Conservation (phyloP, 2,113 vertebrate species). For the Gobiocypris rarus region DNA sequence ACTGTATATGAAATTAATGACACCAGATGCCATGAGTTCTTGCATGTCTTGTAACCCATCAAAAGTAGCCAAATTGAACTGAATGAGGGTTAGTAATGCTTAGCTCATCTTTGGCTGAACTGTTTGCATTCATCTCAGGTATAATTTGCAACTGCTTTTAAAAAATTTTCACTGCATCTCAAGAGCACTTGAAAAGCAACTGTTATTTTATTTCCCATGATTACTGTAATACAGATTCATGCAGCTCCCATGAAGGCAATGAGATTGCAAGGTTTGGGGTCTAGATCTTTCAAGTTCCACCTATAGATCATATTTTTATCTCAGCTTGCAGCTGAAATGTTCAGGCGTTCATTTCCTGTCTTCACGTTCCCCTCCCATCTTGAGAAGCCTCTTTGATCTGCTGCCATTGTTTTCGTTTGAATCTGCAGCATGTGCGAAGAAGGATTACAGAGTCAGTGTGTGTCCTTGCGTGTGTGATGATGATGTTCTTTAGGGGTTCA, state of each 20-base stretch:
- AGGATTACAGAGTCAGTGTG: slow-evolving; percentile 13
- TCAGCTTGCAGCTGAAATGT: slow-evolving; percentile 23
- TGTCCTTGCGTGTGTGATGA: slow-evolving; percentile 54
- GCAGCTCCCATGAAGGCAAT: background rate
- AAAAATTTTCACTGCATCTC: background rate
- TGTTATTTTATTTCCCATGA: background rate
- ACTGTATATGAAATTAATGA: background rate
- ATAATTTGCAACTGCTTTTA: background rate
- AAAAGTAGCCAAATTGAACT: background rate
- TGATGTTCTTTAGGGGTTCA: slow-evolving; percentile 18
- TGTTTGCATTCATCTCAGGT: background rate
- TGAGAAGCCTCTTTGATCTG: slow-evolving; percentile 35
- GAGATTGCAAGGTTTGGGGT: background rate
- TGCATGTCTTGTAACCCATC: background rate
- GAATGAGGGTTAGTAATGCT: background rate
- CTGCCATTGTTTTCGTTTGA: slow-evolving; percentile 15
- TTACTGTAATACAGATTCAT: slow-evolving; percentile 16
- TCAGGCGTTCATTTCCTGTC: background rate
- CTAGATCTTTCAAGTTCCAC: background rate
- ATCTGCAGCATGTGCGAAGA: slow-evolving; percentile 44
- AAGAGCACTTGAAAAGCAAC: background rate
- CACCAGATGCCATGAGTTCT: background rate
- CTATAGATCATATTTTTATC: slow-evolving; percentile 20
- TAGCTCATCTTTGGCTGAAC: background rate
- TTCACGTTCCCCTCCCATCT: background rate